Evolutionary conservation across 2,113 vertebrate genomes (phyloP), one percentile per base, ranked within the genome.

Genomic region (Megaceryle torquata): DNA sequence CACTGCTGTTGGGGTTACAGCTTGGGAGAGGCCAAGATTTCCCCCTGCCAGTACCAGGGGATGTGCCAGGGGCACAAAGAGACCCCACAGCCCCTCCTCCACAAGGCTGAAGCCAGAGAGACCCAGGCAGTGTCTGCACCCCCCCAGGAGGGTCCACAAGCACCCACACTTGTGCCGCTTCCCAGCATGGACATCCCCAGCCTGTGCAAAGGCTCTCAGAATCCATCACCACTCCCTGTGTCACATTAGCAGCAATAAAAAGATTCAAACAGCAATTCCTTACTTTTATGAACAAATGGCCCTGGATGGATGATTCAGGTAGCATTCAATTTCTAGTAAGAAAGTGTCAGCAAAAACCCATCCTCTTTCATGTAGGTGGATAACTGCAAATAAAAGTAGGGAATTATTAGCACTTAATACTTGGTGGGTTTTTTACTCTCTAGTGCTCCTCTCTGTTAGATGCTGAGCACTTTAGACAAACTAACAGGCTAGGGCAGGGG

Each of bases 281-380:
- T 83, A 94, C 88, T 95, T 94, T 96, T 93, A 95, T 93, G 96
- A 96, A 94, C 93, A 95, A 96, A 95, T 72, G 80, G 86, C 91
- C 93, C 92, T 76, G 90, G 95, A 93, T 78, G 89, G 96, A 95
- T 96, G 96, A 97, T 94, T 97, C 95, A 95, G 93, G 90, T 92
- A 85, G 88, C 82, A 35, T 79, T 95, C 95, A 95, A 92, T 82
- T 92, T 86, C 90, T 95, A 93, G 95, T 39, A 71, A 95, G 82
- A 72, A 83, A 90, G 91, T 94, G 91, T 97, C 92, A 96, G 96
- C 96, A 97, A n/a, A 95, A 96, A 41, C 75, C 48, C 56, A 43
- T 71, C 71, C 77, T 64, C 94, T 91, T 78, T 26, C 90, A 59
- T 28, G 93, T 65, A 72, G 92, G 93, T 95, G 93, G 97, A 82